Base-by-base conservation (phyloP, 2,888 invertebrate genomes). In the Tenthredo mesomela region DNA sequence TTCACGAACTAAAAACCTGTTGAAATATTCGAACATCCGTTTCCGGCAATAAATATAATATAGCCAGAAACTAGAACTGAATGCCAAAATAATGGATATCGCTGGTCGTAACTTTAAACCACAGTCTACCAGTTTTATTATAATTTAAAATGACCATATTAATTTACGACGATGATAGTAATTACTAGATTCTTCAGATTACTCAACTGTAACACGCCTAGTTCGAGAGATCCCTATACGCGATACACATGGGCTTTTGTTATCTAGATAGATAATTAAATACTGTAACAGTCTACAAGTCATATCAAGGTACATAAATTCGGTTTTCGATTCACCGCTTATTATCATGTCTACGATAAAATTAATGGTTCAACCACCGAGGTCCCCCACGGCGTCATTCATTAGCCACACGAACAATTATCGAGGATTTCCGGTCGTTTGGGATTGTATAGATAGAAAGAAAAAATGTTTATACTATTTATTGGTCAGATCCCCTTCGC, bases 341-440 rank as follows among this genome's bases (percentile, higher is more conserved):
- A 73, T 43, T 77, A 43, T 47, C 77, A 77, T 33, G 50, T 77
- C 77, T 33, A 15, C 54, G 54, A 77, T 77, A 77, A 77, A 77
- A 77, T 77, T 50, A 54, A 77, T 73, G 73, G 73, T 43, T 43
- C 18, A 67, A 67, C 67, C 29, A 15, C 67, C 73, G 73, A n/a
- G 40, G 43, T 37, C 40, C 71, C 40, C 77, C 15, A 29, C 54
- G 18, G 29, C 54, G 80, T 80, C 80, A 80, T 80, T 80, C 33
- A 40, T 80, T 61, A 80, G 61, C 58, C 58, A 40, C 33, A 40
- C 80, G 61, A 80, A 80, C 80, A 80, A 80, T 80, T 80, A 80
- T 80, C 80, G 80, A 33, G 15, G 77, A 80, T 61, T 37, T n/a
- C 58, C 21, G 21, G 12, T 80, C 61, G 33, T 29, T 73, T 0